phyloP scores from a whole-genome alignment of 2,888 invertebrate species.

The Stomorhina lunata region DNA sequence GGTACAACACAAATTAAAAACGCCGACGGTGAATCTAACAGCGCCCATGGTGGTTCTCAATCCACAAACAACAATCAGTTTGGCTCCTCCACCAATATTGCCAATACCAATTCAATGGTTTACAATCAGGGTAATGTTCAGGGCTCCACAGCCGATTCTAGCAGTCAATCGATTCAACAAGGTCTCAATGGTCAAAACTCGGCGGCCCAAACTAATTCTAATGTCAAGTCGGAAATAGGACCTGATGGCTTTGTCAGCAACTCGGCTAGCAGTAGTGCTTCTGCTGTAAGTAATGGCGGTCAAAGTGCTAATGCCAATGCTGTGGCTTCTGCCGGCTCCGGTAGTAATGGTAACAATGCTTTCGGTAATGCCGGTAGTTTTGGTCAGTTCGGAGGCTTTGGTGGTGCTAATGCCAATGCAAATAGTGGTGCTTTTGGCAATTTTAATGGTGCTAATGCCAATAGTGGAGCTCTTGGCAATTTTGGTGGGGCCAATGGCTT shows the following conservation, averaged over 20 bases:
- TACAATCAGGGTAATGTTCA: constrained; percentile 69
- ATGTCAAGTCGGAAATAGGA: constrained; percentile 70
- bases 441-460: constrained; percentile 46
- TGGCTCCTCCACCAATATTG: constrained; percentile 73
- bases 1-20: constrained; percentile 71
- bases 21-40: constrained; percentile 68
- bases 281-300: constrained; percentile 71
- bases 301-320: constrained; percentile 71
- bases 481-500: constrained; percentile 46
- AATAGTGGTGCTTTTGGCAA: constrained; percentile 69
- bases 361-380: constrained; percentile 40
- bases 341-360: constrained; percentile 45
- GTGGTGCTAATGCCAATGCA: constrained; percentile 57
- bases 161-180: constrained; percentile 75
- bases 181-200: constrained; percentile 72
- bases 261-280: constrained; percentile 74
- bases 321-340: constrained; percentile 68
- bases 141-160: constrained; percentile 73
- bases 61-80: constrained; percentile 71
- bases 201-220: constrained; percentile 72
- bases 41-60: constrained; percentile 74
- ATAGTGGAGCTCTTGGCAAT: constrained; percentile 68
- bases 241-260: constrained; percentile 73
- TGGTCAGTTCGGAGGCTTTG: background rate
- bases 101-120: constrained; percentile 74